phyloP scores from a whole-genome alignment of 2,888 invertebrate species.

The Drosophila crucigera region DNA sequence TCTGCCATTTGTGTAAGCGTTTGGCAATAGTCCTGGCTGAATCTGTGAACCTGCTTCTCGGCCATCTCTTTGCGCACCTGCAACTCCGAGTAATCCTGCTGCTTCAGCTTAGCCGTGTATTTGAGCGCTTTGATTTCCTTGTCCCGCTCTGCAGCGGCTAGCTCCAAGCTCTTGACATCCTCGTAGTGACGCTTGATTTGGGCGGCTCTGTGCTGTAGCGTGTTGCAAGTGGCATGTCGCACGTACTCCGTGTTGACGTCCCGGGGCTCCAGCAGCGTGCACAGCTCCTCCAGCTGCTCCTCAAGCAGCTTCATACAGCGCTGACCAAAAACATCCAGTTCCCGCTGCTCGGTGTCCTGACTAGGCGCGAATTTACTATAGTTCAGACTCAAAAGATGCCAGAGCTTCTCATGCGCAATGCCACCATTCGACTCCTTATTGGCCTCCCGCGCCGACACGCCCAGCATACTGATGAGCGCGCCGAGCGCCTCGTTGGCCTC shows the following conservation, averaged over 20 bases:
- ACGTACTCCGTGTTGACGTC: constrained; percentile 85
- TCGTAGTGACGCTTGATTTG: constrained; percentile 96
- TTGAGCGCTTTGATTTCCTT: constrained; percentile 95
- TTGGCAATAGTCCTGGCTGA: constrained; percentile 85
- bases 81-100: constrained; percentile 96
- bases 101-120: constrained; percentile 94
- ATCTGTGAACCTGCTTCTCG: constrained; percentile 92
- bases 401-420: constrained; percentile 88
- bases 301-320: constrained; percentile 85
- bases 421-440: constrained; percentile 86
- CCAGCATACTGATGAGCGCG: constrained; percentile 87
- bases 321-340: constrained; percentile 60
- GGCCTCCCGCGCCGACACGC: constrained; percentile 87
- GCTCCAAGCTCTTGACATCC: constrained; percentile 94
- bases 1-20: constrained; percentile 60
- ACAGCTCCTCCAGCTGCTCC: constrained; percentile 87
- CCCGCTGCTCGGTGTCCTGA: constrained; percentile 66
- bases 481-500: constrained; percentile 88
- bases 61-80: constrained; percentile 95
- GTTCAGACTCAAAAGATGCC: constrained; percentile 88
- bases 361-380: constrained; percentile 80
- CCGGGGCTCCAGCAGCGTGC: constrained; percentile 90
- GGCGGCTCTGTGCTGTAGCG: constrained; percentile 92
- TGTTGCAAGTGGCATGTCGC: constrained; percentile 87
- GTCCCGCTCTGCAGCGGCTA: constrained; percentile 95